These are phyloP conservation scores for Arctopsyche grandis DNA, from an alignment of 1,140 invertebrate genomes.

Conservation along the genomic window DNA sequence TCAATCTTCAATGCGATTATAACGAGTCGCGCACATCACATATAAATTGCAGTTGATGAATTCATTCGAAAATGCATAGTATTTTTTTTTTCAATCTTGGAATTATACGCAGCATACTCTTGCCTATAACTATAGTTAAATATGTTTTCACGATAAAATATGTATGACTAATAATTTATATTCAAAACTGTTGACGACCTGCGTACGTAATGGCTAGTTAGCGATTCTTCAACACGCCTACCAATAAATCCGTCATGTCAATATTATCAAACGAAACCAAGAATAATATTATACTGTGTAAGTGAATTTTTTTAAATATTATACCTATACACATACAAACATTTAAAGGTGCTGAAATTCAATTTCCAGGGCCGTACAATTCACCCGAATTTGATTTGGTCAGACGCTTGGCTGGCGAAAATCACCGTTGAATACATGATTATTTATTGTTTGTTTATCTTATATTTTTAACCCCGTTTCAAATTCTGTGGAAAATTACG, in stretches of 20 bases:
- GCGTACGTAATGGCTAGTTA: conserved; percentile 8
- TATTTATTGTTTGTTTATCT: no score
- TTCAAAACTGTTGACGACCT: not conserved
- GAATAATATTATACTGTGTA: not conserved
- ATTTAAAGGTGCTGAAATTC: not conserved
- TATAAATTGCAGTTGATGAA: no score
- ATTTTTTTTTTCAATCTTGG: no score
- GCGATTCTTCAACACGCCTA: conserved; percentile 26
- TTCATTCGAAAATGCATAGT: no score
- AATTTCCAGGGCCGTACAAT: not conserved
- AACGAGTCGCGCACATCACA: no score
- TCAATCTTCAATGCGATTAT: no score
- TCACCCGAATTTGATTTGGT: not conserved
- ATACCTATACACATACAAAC: not conserved
- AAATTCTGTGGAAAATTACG: no score
- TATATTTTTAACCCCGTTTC: no score
- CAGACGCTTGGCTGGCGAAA: not conserved
- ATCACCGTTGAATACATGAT: not conserved
- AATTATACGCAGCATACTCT: no score
- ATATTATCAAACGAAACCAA: conserved; percentile 23
- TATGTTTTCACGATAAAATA: no score
- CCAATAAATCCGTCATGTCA: conserved; percentile 31
- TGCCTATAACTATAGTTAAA: no score
- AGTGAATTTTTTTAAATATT: not conserved
- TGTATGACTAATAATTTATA: no score